phyloP scores from a whole-genome alignment of 2,113 vertebrate genomes.

The Barbus barbus region DNA sequence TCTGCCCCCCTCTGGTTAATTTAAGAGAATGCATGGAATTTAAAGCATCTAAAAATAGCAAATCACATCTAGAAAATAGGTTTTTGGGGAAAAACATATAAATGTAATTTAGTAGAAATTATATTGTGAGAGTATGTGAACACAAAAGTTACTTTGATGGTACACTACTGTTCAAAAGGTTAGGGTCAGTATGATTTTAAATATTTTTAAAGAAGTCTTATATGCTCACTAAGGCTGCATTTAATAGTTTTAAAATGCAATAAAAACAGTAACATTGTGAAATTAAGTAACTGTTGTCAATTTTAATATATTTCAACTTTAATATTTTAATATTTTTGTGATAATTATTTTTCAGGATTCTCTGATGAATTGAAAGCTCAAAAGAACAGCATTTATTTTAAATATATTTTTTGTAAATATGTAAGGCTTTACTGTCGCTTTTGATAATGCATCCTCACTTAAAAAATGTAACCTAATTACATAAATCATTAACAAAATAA shows the following conservation, averaged over 20 bases:
- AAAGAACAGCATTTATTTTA: too few species aligned
- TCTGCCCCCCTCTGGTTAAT: conserved; percentile 56
- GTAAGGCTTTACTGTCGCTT: background rate
- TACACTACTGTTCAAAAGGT: background rate
- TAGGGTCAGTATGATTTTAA: background rate
- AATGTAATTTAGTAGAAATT: background rate
- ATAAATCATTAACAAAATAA: too few species aligned
- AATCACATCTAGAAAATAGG: background rate
- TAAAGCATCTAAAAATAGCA: background rate
- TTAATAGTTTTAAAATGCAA: background rate
- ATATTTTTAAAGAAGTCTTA: background rate
- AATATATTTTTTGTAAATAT: too few species aligned
- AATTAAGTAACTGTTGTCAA: too few species aligned
- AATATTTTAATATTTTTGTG: too few species aligned
- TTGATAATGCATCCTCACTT: background rate
- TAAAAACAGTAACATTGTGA: background rate
- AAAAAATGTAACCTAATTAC: too few species aligned
- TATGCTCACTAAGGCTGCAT: background rate
- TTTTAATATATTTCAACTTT: too few species aligned
- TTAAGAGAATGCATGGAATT: conserved; percentile 38
- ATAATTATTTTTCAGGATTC: too few species aligned
- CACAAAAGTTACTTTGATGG: background rate
- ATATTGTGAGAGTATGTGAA: background rate
- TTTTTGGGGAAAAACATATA: background rate
- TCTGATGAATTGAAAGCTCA: too few species aligned